These are phyloP conservation scores for Leuciscus waleckii DNA, from an alignment of 2,797 vertebrate genomes.

Conservation along the genomic window DNA sequence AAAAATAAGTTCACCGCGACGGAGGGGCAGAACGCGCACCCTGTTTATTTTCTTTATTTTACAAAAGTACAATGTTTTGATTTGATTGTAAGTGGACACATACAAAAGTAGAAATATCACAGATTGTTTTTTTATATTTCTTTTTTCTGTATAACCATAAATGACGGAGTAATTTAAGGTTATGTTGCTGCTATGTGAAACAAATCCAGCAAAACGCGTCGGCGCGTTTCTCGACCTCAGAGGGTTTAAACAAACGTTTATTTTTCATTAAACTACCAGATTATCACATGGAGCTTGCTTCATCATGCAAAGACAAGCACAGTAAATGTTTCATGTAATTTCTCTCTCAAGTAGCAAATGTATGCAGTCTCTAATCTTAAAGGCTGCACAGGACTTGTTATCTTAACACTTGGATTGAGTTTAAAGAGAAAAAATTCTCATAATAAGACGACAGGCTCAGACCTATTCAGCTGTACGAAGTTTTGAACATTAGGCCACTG, in stretches of 20 bases:
- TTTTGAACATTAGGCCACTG: conserved; percentile 50
- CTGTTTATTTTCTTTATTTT: too few relatives aligned
- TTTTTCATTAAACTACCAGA: conserved; percentile 69
- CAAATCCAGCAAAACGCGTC: too few relatives aligned
- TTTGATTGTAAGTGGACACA: too few relatives aligned
- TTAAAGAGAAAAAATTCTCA: conserved; percentile 42
- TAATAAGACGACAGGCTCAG: conserved; percentile 51
- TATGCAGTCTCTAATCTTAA: conserved; percentile 64
- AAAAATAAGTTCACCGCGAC: too few relatives aligned
- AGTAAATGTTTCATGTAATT: conserved; percentile 64
- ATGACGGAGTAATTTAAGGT: too few relatives aligned
- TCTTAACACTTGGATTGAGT: conserved; percentile 42
- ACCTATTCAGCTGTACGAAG: conserved; percentile 40
- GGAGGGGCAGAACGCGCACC: too few relatives aligned
- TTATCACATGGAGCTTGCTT: conserved; percentile 57
- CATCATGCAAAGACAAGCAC: conserved; percentile 65
- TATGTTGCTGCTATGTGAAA: too few relatives aligned
- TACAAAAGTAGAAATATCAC: too few relatives aligned
- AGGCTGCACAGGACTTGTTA: conserved; percentile 28
- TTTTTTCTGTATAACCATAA: too few relatives aligned
- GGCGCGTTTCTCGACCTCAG: too few relatives aligned
- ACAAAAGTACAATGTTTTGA: too few relatives aligned
- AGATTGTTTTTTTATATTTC: too few relatives aligned
- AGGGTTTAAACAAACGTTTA: conserved; percentile 72
- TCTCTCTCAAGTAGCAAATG: conserved; percentile 62